Evolutionary conservation across 2,113 vertebrate species (phyloP).

Genomic region (Sterna hirundo): DNA sequence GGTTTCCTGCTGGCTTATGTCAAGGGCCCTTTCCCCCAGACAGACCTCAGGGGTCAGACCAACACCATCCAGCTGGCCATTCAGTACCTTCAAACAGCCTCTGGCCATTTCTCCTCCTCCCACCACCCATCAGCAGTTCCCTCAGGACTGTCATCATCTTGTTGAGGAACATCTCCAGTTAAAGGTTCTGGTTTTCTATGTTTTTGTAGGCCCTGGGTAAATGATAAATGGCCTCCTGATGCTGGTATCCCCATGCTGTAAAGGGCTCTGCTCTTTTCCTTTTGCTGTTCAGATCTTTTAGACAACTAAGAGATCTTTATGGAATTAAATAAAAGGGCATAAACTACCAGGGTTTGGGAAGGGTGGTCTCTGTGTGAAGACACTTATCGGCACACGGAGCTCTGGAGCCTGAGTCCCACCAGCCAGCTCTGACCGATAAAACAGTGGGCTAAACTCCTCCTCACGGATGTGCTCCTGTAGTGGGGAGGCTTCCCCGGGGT

Average conservation of each 20-base stretch:
- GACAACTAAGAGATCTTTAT: background rate
- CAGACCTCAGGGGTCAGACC: background rate
- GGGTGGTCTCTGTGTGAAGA: background rate
- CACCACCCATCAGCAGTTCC: fast-evolving
- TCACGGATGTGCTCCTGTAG: background rate
- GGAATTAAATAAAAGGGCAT: background rate
- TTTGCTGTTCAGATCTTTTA: background rate
- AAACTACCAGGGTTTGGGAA: background rate
- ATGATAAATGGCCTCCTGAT: background rate
- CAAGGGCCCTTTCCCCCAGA: background rate
- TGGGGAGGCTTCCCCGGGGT: background rate
- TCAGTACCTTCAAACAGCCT: background rate
- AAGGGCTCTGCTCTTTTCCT: background rate
- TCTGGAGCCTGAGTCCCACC: background rate
- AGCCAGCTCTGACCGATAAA: background rate
- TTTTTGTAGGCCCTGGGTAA: background rate
- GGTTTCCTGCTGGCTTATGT: background rate
- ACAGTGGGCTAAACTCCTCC: background rate
- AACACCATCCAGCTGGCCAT: background rate
- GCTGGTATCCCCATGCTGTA: background rate
- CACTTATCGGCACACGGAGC: background rate
- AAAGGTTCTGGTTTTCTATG: background rate
- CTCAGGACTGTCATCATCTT: background rate
- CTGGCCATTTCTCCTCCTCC: background rate
- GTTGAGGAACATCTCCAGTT: background rate